Evolutionary conservation across 2,113 vertebrate genomes (phyloP), one percentile per base, ranked within the genome.

Genomic region (Microcebus griseorufus): DNA sequence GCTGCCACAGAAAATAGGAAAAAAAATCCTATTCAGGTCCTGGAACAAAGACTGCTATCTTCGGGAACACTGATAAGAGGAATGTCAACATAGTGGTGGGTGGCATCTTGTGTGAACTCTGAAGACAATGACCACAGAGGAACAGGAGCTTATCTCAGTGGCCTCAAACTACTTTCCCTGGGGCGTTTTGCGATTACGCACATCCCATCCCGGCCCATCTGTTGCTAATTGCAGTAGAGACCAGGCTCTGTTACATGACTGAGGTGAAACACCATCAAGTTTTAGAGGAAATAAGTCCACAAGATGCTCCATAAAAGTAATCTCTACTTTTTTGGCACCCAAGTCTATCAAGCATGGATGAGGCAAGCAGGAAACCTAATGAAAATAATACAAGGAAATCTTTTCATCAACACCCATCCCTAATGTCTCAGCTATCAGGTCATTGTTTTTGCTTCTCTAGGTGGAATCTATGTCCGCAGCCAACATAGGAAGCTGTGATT

Each of bases 291-390:
- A 88, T 96, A 93, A 88, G 84, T 95, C 22, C 96, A 96, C 96
- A 97, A 48, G 84, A 96, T 95, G 37, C 89, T 97, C 88, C 88
- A 92, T 93, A 86, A 97, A 97, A 91, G 75, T 51, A 65, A 23
- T 42, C 45, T 93, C 55, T 89, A 29, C 91, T 90, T 97, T 97
- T 97, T 95, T 98, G 97, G 88, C 93, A 98, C 86, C 96, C 80
- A 92, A 70, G 37, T 70, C 42, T 96, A 92, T 97, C 62, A 90
- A 94, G 81, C 27, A 58, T 70, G 96, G 96, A 98, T 70, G 95
- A 98, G 96, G 95, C 91, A 96, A 98, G 97, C 98, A 98, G 98
- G 98, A 98, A 98, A 97, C n/a, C 62, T n/a, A 95, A 95, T 18
- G 2, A 98, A 97, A 97, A 97, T 98, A 98, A 98, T 98, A 85